Percentiles rank a stretch among this genome's conserved stretches.
These are phyloP conservation scores for Nasonia giraulti DNA, from an alignment of 1,140 invertebrate genomes.

Conservation along the genomic window DNA sequence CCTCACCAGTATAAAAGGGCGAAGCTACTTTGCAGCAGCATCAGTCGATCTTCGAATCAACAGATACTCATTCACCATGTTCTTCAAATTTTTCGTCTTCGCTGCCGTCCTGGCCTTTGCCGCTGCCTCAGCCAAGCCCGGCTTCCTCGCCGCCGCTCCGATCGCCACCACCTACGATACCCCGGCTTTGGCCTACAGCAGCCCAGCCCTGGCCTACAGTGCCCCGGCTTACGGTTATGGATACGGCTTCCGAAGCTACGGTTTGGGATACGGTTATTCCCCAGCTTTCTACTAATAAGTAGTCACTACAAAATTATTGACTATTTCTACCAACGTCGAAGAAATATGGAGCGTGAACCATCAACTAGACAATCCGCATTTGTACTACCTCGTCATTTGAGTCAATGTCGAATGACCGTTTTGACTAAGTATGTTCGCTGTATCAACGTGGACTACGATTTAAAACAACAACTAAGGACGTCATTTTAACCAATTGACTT, in stretches of 20 bases:
- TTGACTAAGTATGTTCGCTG: too few species aligned
- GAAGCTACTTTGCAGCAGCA: neutral
- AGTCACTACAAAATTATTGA: too few species aligned
- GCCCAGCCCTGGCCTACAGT: neutral
- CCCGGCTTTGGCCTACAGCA: neutral
- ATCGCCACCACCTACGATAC: constrained; percentile 5
- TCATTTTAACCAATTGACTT: too few species aligned
- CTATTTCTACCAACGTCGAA: too few species aligned
- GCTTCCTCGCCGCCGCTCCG: neutral
- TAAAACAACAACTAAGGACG: too few species aligned
- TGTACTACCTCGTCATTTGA: too few species aligned
- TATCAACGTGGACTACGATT: too few species aligned
- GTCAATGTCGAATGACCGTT: too few species aligned
- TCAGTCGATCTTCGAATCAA: constrained; percentile 29
- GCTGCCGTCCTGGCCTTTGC: constrained; percentile 12
- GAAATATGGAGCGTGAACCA: too few species aligned
- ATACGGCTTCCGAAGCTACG: neutral
- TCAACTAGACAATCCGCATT: too few species aligned
- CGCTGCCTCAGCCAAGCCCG: neutral
- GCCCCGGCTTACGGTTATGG: neutral
- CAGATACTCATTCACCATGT: constrained; percentile 17
- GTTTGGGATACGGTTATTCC: neutral
- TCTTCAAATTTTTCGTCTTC: constrained; percentile 34
- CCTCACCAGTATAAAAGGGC: neutral
- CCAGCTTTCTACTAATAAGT: neutral